Conservation (phyloP, 92 coral and sea anemone species). For the Porites lobata region DNA sequence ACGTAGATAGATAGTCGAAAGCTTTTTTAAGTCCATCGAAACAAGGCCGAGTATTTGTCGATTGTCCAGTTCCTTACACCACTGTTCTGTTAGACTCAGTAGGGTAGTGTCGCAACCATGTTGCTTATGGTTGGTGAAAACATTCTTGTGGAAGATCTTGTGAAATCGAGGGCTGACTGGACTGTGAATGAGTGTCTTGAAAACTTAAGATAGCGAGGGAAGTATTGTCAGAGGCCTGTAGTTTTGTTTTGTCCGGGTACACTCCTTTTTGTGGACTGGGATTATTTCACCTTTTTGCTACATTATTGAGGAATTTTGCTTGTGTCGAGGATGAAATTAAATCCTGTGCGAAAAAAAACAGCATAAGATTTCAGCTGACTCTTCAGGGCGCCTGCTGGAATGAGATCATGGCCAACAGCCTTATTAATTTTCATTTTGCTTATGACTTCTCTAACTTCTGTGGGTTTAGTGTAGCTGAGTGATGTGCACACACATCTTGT, state of each 20-base stretch:
- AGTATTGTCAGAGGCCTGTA: conserved; percentile 64
- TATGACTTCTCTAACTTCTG: too few species aligned
- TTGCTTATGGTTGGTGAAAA: background rate
- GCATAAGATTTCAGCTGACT: conserved; percentile 64
- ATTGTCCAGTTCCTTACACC: too few species aligned
- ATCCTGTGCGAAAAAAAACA: conserved; percentile 9
- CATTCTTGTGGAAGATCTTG: background rate
- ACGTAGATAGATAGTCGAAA: background rate
- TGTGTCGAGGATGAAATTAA: conserved; percentile 35
- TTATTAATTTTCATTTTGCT: conserved; percentile 13
- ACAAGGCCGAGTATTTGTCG: too few species aligned
- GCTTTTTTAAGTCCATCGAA: too few species aligned
- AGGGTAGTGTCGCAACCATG: conserved; percentile 21
- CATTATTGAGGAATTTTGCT: conserved; percentile 42
- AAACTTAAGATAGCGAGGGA: conserved; percentile 11
- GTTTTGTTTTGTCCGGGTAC: conserved; percentile 38
- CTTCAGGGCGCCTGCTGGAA: conserved; percentile 7
- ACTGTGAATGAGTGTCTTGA: conserved; percentile 18
- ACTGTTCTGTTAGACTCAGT: conserved; percentile 43
- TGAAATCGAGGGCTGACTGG: conserved; percentile 15
- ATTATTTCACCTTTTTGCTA: conserved; percentile 64
- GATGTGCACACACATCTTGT: too few species aligned
- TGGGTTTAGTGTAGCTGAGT: too few species aligned
- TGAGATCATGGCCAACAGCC: too few species aligned
- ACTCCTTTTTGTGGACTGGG: conserved; percentile 59